Base-by-base conservation (phyloP, 2,113 vertebrate genomes). In the Cinclus mexicanus region DNA sequence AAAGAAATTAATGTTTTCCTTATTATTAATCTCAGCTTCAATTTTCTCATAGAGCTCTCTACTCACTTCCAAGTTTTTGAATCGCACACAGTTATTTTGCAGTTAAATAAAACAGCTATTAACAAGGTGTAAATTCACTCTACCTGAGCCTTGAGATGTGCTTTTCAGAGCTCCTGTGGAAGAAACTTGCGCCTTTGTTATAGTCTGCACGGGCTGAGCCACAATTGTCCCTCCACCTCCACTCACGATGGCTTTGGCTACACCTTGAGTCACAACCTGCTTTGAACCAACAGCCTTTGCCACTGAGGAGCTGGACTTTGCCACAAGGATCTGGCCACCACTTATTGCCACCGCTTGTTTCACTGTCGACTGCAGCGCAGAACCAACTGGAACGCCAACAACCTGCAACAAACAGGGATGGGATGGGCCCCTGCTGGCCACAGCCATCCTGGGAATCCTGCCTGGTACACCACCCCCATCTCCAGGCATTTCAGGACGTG, bases 211-310 rank as follows among this genome's bases (percentile, higher is more conserved):
- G 6, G 98, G 98, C 92, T 99, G 99, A 91, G 98, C 98, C 47
- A 99, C 98, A 75, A 98, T 98, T 72, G 98, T 98, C 46, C 98
- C 98, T 83, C 98, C 97, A 4, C 98, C 98, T 95, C 99, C 98
- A 16, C 99, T 99, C 95, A 99, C 99, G 4, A 99, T 98, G 84
- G 99, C 99, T 97, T 99, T 99, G 88, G 99, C 99, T 26, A 99
- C 99, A 85, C 99, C 99, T 98, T 99, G 99, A 77, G 99, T 99
- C 93, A 99, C 97, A 91, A 99, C 99, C 96, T 99, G 99, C 95
- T 99, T 99, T 11, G 98, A 98, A 20, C 98, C 98, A 94, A 99
- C 98, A 90, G 99, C 98, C 96, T 99, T 99, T 92, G 99, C 98
- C 35, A 98, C 98, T 0, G 98, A 98, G 41, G 99, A 98, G 96